Evolutionary conservation across 2,113 vertebrate species (phyloP).

Genomic region (Melanotaenia duboulayi): DNA sequence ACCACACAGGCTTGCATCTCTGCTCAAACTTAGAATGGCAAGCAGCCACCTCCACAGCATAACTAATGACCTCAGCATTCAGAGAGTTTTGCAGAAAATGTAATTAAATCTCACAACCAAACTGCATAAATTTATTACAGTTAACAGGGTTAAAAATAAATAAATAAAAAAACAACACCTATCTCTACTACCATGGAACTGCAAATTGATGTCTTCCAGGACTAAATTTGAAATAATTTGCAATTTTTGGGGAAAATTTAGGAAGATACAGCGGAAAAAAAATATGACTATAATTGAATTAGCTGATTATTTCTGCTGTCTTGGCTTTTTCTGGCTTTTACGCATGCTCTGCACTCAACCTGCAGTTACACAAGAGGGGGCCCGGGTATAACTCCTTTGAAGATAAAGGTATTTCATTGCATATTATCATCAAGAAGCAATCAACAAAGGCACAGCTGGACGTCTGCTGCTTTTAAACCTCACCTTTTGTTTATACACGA

Average conservation of each 20-base stretch:
- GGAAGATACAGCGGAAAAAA: not conserved
- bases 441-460: conserved; percentile 72
- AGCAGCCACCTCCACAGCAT: conserved; percentile 27
- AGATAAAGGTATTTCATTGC: conserved; percentile 56
- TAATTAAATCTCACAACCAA: not conserved
- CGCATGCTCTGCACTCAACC: not conserved
- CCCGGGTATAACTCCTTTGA: conserved; percentile 47
- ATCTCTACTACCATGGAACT: not conserved
- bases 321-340: not conserved
- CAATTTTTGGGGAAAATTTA: not conserved
- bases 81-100: conserved; percentile 5
- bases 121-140: not conserved
- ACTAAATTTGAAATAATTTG: not conserved
- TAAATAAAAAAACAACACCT: not conserved
- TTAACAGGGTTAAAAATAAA: not conserved
- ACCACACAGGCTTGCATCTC: conserved; percentile 40
- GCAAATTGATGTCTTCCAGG: conserved; percentile 4
- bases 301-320: not conserved
- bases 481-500: conserved; percentile 46
- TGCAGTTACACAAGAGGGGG: conserved; percentile 40
- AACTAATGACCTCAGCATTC: conserved; percentile 32
- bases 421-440: conserved; percentile 58
- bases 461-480: conserved; percentile 54
- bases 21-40: conserved; percentile 41
- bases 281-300: not conserved